Conservation (phyloP, 53 echinoderm and acorn worm genomes). For the Actinopyga echinites region DNA sequence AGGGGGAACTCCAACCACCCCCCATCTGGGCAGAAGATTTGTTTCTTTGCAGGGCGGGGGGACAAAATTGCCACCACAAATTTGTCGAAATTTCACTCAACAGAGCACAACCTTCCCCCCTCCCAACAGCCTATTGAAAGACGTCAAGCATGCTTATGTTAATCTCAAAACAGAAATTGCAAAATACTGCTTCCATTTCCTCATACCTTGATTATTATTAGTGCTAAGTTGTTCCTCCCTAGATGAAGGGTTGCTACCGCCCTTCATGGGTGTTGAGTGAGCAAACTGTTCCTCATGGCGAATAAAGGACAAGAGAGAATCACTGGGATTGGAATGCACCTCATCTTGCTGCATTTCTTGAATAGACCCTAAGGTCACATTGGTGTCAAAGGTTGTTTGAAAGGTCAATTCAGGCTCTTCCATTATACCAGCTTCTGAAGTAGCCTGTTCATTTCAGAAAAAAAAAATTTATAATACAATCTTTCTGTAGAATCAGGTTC, state of each 20-base stretch:
- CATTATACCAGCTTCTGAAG: conserved; percentile 81
- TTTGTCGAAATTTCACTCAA: too few relatives aligned
- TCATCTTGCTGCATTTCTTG: background rate
- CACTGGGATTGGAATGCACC: background rate
- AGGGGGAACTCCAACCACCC: too few relatives aligned
- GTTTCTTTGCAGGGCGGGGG: too few relatives aligned
- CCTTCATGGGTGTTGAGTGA: conserved; percentile 38
- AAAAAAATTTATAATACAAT: background rate
- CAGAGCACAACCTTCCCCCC: too few relatives aligned
- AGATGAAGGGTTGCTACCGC: background rate
- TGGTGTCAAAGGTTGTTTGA: conserved; percentile 77
- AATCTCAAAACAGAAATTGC: too few relatives aligned
- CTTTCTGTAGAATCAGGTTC: too few relatives aligned
- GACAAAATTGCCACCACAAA: too few relatives aligned
- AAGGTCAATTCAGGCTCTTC: conserved; percentile 95
- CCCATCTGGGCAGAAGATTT: too few relatives aligned
- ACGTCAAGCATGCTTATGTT: too few relatives aligned
- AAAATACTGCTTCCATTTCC: too few relatives aligned
- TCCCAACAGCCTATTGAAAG: too few relatives aligned
- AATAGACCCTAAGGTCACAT: conserved; percentile 28
- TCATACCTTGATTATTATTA: background rate
- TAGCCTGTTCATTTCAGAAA: background rate
- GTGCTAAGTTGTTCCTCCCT: background rate
- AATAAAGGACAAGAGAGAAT: conserved; percentile 33
- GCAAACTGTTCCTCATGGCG: conserved; percentile 32